Percentiles rank a stretch among this genome's conserved stretches.
These are phyloP conservation scores for Sphaeramia orbicularis DNA, from an alignment of 2,797 vertebrate species.

Conservation along the genomic window DNA sequence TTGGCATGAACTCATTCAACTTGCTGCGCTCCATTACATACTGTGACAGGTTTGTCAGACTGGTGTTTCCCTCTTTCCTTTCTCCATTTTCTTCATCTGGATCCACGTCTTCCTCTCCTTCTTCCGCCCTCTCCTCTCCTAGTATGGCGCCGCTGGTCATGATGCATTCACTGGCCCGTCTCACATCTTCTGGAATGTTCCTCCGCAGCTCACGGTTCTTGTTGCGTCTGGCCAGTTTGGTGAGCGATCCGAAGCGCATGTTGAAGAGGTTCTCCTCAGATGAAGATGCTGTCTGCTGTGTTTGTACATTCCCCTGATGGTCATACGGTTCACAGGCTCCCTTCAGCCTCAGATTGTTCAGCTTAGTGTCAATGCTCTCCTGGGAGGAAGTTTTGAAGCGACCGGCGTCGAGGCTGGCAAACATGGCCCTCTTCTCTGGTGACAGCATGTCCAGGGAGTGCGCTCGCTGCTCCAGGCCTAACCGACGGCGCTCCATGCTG, in stretches of 20 bases:
- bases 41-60: constrained; percentile 88
- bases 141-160: constrained; percentile 86
- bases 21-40: constrained; percentile 84
- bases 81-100: constrained; percentile 84
- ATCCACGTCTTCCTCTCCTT: constrained; percentile 84
- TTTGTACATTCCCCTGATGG: constrained; percentile 78
- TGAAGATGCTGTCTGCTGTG: constrained; percentile 79
- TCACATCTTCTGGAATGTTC: constrained; percentile 90
- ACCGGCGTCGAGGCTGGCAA: constrained; percentile 91
- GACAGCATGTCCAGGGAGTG: constrained; percentile 98
- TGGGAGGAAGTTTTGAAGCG: constrained; percentile 96
- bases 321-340: constrained; percentile 86
- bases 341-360: constrained; percentile 94
- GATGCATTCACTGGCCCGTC: constrained; percentile 89
- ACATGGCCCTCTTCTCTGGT: constrained; percentile 94
- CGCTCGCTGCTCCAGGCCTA: constrained; percentile 95
- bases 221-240: constrained; percentile 90
- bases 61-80: constrained; percentile 87
- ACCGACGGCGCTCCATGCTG: constrained; percentile 96
- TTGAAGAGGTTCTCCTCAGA: constrained; percentile 97
- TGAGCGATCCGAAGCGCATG: constrained; percentile 92
- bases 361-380: constrained; percentile 96
- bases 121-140: constrained; percentile 87
- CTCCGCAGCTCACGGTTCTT: constrained; percentile 92
- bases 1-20: constrained; percentile 86